These are phyloP conservation scores for Spongilla lacustris DNA, from an alignment of 37 sponge, comb jelly and placozoan genomes.

Conservation along the genomic window DNA sequence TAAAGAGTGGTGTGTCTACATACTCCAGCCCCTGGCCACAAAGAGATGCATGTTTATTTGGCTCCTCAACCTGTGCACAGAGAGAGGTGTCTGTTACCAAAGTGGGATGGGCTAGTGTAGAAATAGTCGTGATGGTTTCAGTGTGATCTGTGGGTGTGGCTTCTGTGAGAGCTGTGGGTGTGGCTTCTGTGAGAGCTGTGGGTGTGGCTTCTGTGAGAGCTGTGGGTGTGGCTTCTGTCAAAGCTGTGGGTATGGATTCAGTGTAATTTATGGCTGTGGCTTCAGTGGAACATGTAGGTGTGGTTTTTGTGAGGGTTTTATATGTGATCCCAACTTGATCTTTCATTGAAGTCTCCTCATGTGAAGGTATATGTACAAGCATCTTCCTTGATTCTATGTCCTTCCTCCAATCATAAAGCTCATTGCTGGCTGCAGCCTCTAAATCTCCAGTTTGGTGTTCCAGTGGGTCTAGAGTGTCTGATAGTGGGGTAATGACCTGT, in stretches of 20 bases:
- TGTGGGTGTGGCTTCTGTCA: too few relatives aligned
- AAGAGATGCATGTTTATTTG: not conserved
- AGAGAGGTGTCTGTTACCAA: not conserved
- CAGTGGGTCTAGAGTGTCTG: not conserved
- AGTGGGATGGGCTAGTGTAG: not conserved
- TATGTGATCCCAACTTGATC: not conserved
- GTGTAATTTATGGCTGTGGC: too few relatives aligned
- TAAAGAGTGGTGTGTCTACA: not conserved
- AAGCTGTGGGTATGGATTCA: too few relatives aligned
- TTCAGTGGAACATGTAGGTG: too few relatives aligned
- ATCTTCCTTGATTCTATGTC: not conserved
- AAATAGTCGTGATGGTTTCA: not conserved
- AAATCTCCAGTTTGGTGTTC: not conserved
- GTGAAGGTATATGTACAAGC: not conserved
- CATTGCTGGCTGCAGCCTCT: not conserved
- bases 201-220: not conserved
- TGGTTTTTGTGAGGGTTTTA: not conserved
- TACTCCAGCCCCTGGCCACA: not conserved
- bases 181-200: too few relatives aligned
- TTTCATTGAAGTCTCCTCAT: not conserved
- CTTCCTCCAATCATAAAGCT: not conserved
- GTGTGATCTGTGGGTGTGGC: not conserved
- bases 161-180: too few relatives aligned
- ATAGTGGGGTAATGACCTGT: not conserved
- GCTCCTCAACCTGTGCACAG: not conserved